These are phyloP conservation scores for Boloria selene DNA, from an alignment of 2,888 invertebrate genomes.

Conservation along the genomic window DNA sequence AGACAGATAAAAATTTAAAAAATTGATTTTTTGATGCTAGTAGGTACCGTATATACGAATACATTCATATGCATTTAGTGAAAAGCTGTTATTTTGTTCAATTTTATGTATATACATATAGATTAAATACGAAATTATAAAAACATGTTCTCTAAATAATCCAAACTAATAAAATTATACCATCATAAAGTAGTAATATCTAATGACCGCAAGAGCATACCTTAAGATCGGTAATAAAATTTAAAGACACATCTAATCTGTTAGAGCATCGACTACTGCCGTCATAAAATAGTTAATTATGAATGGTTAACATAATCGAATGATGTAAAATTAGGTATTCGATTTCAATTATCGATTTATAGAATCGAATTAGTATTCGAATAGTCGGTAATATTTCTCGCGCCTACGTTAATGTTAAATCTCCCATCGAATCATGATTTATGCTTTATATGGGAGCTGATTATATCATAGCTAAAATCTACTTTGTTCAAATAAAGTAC, in stretches of 20 bases:
- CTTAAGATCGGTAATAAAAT: not conserved
- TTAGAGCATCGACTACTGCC: not conserved
- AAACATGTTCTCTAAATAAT: too few relatives aligned
- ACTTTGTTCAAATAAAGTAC: conserved; percentile 15
- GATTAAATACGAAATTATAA: too few relatives aligned
- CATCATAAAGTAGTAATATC: not conserved
- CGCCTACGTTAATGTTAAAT: conserved; percentile 1
- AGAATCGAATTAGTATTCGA: conserved; percentile 6
- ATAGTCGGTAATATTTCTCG: conserved; percentile 1
- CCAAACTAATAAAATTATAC: too few relatives aligned
- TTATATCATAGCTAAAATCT: conserved; percentile 11
- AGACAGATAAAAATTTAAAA: too few relatives aligned
- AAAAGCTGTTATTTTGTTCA: too few relatives aligned
- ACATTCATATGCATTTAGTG: too few relatives aligned
- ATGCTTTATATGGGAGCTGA: conserved; percentile 7
- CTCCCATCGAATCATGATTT: conserved; percentile 12
- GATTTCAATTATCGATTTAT: conserved; percentile 10
- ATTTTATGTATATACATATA: too few relatives aligned
- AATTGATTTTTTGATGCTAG: too few relatives aligned
- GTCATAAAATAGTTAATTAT: conserved; percentile 1
- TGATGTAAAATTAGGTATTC: not conserved
- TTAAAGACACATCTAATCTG: not conserved
- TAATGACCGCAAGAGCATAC: not conserved
- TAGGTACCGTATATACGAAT: too few relatives aligned
- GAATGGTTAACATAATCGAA: conserved; percentile 13